phyloP scores from a whole-genome alignment of 1,140 invertebrate genomes.

The Panagrolaimus sp. region DNA sequence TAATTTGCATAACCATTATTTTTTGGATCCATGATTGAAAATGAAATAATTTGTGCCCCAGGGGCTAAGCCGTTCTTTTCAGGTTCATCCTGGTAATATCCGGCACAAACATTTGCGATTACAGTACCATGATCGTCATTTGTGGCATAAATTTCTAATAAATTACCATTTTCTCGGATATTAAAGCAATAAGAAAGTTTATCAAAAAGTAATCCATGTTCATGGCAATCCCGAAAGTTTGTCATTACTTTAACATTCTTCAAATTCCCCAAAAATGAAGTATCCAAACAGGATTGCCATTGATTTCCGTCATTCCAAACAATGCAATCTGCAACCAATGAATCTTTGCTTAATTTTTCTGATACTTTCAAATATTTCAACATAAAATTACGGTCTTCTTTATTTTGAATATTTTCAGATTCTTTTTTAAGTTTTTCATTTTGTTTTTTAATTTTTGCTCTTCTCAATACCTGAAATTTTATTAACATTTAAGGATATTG shows the following conservation, averaged over 20 bases:
- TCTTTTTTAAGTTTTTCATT: slow-evolving; percentile 60
- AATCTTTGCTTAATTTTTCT: slow-evolving; percentile 80
- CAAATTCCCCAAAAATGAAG: slow-evolving; percentile 75
- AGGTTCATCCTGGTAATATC: slow-evolving; percentile 79
- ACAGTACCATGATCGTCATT: slow-evolving; percentile 81
- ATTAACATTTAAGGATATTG: too few relatives aligned
- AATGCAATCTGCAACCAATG: slow-evolving; percentile 85
- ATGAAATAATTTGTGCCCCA: slow-evolving; percentile 86
- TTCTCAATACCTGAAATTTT: too few relatives aligned
- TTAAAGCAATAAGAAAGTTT: slow-evolving; percentile 80
- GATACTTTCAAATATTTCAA: slow-evolving; percentile 73
- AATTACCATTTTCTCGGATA: slow-evolving; percentile 82
- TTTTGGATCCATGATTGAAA: slow-evolving; percentile 82
- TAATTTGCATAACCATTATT: slow-evolving; percentile 91
- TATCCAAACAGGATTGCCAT: slow-evolving; percentile 73
- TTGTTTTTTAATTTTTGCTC: slow-evolving; percentile 68
- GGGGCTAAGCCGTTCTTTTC: slow-evolving; percentile 90
- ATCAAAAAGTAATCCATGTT: slow-evolving; percentile 74
- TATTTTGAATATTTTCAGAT: slow-evolving; percentile 67
- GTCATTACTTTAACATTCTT: slow-evolving; percentile 71
- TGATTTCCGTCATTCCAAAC: slow-evolving; percentile 78
- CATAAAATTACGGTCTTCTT: slow-evolving; percentile 75
- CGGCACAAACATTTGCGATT: slow-evolving; percentile 88
- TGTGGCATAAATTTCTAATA: slow-evolving; percentile 83
- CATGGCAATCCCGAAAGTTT: slow-evolving; percentile 75